Conservation (phyloP, 2,797 vertebrate species). For the Denticeps clupeoides region DNA sequence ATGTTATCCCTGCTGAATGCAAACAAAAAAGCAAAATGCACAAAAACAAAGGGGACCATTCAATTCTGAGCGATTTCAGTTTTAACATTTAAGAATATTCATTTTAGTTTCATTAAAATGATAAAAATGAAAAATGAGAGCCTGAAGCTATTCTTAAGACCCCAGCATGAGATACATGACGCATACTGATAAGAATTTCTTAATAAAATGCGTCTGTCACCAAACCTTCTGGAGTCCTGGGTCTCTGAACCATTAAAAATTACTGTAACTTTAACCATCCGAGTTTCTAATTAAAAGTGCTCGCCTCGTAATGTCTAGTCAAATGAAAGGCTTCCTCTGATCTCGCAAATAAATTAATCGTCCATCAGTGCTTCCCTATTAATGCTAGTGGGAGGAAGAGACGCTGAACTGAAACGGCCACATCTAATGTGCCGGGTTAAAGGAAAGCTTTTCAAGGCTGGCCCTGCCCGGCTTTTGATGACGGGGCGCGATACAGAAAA, state of each 20-base stretch:
- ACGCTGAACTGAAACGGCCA: slow-evolving; percentile 15
- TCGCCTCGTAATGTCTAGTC: slow-evolving; percentile 4
- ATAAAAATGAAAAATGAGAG: not conserved
- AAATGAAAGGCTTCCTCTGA: slow-evolving; percentile 9
- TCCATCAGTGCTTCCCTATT: slow-evolving; percentile 28
- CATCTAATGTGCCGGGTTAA: slow-evolving; percentile 5
- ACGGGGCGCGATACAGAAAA: not conserved
- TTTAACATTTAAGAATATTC: no score
- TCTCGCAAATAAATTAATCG: slow-evolving; percentile 17
- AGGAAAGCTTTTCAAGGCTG: not conserved
- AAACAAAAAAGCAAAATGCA: no score
- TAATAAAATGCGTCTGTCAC: slow-evolving; percentile 9
- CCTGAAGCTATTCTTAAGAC: not conserved
- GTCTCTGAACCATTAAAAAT: slow-evolving; percentile 11
- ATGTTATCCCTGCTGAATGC: no score
- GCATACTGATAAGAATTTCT: slow-evolving; percentile 4
- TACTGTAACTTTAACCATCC: slow-evolving; percentile 12
- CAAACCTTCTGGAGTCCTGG: slow-evolving; percentile 7
- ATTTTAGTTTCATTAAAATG: no score
- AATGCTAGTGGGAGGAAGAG: slow-evolving; percentile 1
- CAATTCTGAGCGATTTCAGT: no score
- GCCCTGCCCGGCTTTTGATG: no score
- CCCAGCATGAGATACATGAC: slow-evolving; percentile 1
- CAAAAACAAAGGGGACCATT: no score
- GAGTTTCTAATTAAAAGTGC: slow-evolving; percentile 6